Conservation (phyloP, 37 sponge, comb jelly and placozoan genomes). For the Lycopodina hypogea region DNA sequence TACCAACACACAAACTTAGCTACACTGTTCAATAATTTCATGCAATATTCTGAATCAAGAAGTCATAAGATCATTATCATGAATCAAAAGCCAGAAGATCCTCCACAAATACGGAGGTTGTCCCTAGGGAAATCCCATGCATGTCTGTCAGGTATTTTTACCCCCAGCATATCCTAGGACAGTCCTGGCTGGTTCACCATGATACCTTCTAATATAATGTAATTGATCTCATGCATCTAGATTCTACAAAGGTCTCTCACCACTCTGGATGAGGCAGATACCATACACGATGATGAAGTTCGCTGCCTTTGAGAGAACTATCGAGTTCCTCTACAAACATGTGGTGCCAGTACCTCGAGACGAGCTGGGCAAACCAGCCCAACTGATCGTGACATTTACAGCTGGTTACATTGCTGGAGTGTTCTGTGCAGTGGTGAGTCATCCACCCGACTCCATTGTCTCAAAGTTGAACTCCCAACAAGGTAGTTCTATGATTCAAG, state of each 20-base stretch:
- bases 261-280: constrained; percentile 98
- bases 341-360: constrained; percentile 91
- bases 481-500: constrained; percentile 83
- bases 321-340: constrained; percentile 96
- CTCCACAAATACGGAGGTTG: too few relatives aligned
- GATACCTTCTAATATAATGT: too few relatives aligned
- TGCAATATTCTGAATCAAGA: too few relatives aligned
- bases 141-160: too few relatives aligned
- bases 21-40: too few relatives aligned
- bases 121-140: too few relatives aligned
- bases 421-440: constrained; percentile 98
- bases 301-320: constrained; percentile 96
- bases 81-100: too few relatives aligned
- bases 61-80: too few relatives aligned
- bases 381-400: constrained; percentile 96
- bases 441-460: constrained; percentile 96
- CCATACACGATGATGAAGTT: constrained; percentile 99
- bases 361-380: constrained; percentile 79
- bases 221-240: constrained; percentile 36
- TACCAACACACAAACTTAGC: too few relatives aligned
- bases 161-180: too few relatives aligned
- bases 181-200: too few relatives aligned
- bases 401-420: constrained; percentile 99
- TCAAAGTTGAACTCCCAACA: constrained; percentile 94
- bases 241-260: constrained; percentile 95